Conservation (phyloP, 1,140 invertebrate species). For the Capitella teleta region DNA sequence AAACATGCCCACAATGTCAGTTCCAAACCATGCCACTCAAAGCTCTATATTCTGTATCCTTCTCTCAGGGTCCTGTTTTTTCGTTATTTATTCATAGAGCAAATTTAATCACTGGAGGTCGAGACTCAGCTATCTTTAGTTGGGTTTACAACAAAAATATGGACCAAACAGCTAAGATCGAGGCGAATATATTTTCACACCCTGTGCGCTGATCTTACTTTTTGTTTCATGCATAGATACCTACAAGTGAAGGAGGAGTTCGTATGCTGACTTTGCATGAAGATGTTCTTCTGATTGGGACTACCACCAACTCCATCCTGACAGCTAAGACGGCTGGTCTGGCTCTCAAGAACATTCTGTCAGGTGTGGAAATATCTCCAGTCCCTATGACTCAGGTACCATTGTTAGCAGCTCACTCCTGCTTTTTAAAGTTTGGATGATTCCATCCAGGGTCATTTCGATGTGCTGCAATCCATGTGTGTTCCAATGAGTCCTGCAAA, state of each 20-base stretch:
- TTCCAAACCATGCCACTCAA: constrained; percentile 32
- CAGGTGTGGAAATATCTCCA: constrained; percentile 17
- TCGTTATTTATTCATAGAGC: constrained; percentile 17
- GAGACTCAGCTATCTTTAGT: constrained; percentile 22
- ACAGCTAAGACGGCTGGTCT: constrained; percentile 11
- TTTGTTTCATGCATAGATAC: constrained; percentile 18
- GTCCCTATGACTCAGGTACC: constrained; percentile 27
- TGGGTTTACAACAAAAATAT: constrained; percentile 30
- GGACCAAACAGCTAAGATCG: constrained; percentile 14
- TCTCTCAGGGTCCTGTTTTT: constrained; percentile 27
- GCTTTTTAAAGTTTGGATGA: not conserved
- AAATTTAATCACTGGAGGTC: constrained; percentile 23
- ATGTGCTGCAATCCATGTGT: constrained; percentile 18
- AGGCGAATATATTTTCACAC: not conserved
- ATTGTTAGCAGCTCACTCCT: not conserved
- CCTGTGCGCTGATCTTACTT: not conserved
- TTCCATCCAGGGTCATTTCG: constrained; percentile 24
- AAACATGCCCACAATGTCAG: constrained; percentile 75
- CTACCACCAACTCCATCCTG: constrained; percentile 31
- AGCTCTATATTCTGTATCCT: not conserved
- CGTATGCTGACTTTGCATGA: constrained; percentile 18
- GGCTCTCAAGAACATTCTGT: constrained; percentile 13
- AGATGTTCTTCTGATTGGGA: constrained; percentile 22
- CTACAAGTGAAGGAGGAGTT: constrained; percentile 25
- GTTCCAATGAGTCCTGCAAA: constrained; percentile 10